Base-by-base conservation (phyloP, 2,888 invertebrate species). In the Julus scanicus region DNA sequence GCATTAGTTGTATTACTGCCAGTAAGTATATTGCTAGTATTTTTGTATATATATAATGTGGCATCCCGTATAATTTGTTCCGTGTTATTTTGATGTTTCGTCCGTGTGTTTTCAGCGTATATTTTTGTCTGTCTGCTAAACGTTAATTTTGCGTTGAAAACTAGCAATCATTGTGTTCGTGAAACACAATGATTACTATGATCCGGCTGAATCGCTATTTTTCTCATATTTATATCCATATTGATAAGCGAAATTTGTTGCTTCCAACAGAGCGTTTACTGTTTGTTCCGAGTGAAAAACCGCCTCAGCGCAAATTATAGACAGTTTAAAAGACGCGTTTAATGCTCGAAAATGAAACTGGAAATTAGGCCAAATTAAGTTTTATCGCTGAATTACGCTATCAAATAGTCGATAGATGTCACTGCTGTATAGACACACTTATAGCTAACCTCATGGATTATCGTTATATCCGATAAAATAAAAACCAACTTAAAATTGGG, bases 131-230 rank as follows among this genome's bases (percentile, higher is more conserved):
- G 84, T 84, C 84, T 84, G 84, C 39, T 84, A 84, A 84, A 84
- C 84, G 84, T 84, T 84, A 84, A 84, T 84, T 84, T 84, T 84
- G 15, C 40, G 39, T 84, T 84, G 84, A 84, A 44, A 84, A 84
- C 39, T 44, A 84, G 84, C 84, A 84, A 84, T 84, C 84, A 84
- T 84, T 39, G 84, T 39, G 84, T 84, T 39, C 39, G 44, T 37
- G 84, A 84, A 84, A 84, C 44, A 84, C 84, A 84, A 84, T 84
- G 84, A 84, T 84, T 84, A 84, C 84, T 84, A 84, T 84, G 39
- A 84, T 84, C 84, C 44, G 39, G 37, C n/a, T 39, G 84, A 84
- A 40, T 39, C 84, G 83, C 44, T 84, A 15, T 63, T 63, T 63
- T 53, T 53, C 53, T 53, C 53, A 53, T 53, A 53, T 53, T 63